phyloP scores from a whole-genome alignment of 2,797 vertebrate species.

The Limnodromus scolopaceus region DNA sequence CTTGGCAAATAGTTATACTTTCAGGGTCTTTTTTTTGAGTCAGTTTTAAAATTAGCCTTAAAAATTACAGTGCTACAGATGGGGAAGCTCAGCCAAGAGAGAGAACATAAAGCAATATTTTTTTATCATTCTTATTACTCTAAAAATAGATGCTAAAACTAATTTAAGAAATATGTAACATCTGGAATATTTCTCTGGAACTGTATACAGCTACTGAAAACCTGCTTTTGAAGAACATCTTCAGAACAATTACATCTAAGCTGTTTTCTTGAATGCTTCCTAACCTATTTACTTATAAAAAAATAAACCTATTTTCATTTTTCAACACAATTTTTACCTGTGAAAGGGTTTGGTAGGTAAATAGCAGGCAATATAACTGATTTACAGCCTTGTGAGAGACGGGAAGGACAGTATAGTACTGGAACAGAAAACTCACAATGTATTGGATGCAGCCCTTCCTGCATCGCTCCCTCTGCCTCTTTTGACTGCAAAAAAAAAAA shows the following conservation, averaged over 20 bases:
- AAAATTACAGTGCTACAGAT: conserved; percentile 41
- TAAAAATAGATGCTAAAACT: conserved; percentile 51
- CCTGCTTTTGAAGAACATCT: not conserved
- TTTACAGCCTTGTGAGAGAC: not conserved
- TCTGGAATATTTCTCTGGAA: conserved; percentile 5
- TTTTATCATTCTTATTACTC: conserved; percentile 40
- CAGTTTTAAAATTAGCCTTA: conserved; percentile 63
- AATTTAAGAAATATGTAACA: conserved; percentile 48
- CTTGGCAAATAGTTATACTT: conserved; percentile 56
- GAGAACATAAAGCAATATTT: conserved; percentile 34
- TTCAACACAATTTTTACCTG: not conserved
- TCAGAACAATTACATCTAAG: not conserved
- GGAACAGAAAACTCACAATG: not conserved
- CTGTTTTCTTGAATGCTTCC: not conserved
- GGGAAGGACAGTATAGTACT: not conserved
- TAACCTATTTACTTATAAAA: not conserved
- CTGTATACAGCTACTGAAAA: not conserved
- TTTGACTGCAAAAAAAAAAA: not conserved
- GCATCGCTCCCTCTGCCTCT: not conserved
- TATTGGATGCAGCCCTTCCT: not conserved
- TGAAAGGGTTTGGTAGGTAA: not conserved
- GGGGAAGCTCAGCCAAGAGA: conserved; percentile 4
- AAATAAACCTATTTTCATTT: not conserved
- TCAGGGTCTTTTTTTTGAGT: conserved; percentile 5
- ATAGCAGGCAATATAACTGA: not conserved